Conservation (phyloP, 2,113 vertebrate species). For the Pachycephala philippinensis region DNA sequence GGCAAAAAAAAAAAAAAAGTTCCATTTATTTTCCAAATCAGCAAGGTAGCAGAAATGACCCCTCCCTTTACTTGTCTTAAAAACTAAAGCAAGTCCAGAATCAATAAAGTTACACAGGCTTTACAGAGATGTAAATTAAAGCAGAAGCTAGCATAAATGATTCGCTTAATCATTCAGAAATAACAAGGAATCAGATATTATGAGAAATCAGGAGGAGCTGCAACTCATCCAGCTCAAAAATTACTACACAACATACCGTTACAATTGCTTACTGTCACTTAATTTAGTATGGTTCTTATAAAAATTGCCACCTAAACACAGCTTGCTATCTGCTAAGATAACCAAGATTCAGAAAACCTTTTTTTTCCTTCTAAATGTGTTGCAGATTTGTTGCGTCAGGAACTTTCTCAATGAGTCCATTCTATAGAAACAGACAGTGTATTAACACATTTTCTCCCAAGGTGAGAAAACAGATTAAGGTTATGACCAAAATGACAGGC, state of each 20-base stretch:
- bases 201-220: not conserved
- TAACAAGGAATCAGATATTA: not conserved
- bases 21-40: not conserved
- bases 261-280: not conserved
- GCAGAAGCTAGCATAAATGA: not conserved
- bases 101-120: not conserved
- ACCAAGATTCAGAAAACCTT: not conserved
- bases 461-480: slow-evolving; percentile 68
- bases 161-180: slow-evolving; percentile 21
- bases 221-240: not conserved
- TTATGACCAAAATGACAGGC: slow-evolving; percentile 66
- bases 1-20: not conserved
- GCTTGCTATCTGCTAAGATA: not conserved
- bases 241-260: not conserved
- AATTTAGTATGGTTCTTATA: not conserved
- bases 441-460: slow-evolving; percentile 62
- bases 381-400: not conserved
- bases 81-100: not conserved
- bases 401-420: slow-evolving; percentile 1
- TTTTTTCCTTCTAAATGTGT: not conserved
- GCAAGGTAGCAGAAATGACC: not conserved
- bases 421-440: slow-evolving; percentile 12
- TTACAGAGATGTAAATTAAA: slow-evolving; percentile 1
- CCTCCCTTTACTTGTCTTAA: not conserved
- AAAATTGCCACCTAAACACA: not conserved